Conservation (phyloP, 2,113 vertebrate species). For the Gobiocypris rarus region DNA sequence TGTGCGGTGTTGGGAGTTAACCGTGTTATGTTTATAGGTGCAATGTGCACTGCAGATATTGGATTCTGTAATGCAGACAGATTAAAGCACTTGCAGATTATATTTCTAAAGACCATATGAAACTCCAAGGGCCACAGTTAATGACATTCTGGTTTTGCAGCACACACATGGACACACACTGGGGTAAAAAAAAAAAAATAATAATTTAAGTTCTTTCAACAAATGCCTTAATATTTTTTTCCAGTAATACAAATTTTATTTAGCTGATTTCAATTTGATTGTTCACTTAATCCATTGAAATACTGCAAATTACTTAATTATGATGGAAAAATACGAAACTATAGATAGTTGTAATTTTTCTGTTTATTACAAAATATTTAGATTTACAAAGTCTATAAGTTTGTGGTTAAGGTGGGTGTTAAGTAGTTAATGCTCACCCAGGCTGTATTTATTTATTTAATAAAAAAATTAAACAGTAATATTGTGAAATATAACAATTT, state of each 20-base stretch:
- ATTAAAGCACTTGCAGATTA: conserved; percentile 49
- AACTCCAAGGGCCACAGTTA: conserved; percentile 15
- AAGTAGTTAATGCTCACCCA: no score
- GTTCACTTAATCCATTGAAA: not conserved
- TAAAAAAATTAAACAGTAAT: no score
- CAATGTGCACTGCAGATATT: conserved; percentile 48
- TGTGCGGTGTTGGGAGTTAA: conserved; percentile 54
- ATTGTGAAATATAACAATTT: no score
- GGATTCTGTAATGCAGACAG: conserved; percentile 52
- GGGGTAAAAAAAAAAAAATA: not conserved
- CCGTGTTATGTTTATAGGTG: conserved; percentile 44
- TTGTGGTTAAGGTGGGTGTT: no score
- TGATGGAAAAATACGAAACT: not conserved
- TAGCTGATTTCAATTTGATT: not conserved
- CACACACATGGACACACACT: not conserved
- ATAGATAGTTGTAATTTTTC: not conserved
- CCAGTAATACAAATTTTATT: not conserved
- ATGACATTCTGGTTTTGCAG: conserved; percentile 20
- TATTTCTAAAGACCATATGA: conserved; percentile 40
- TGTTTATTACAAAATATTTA: not conserved
- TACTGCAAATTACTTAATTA: not conserved
- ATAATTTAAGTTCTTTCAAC: not conserved
- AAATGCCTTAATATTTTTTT: not conserved
- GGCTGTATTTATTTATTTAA: no score
- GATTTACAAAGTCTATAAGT: no score